A percentile compares a stretch with the other conserved stretches of the same genome.
Evolutionary conservation across 2,113 vertebrate genomes (phyloP).

Genomic region (Hippotragus niger): DNA sequence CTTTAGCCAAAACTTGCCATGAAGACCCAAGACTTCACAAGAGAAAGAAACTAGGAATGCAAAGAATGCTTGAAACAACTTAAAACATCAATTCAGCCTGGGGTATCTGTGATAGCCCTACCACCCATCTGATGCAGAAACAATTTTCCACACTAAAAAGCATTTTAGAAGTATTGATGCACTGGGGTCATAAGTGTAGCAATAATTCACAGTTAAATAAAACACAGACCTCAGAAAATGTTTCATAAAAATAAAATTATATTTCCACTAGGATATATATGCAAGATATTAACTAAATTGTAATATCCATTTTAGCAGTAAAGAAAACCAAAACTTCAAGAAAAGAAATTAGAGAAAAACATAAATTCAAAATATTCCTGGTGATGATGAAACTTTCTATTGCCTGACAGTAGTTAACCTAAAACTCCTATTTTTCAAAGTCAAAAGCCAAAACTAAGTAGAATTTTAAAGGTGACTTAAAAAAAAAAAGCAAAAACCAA

Average conservation of each 20-base stretch:
- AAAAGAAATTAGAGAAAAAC: neutral
- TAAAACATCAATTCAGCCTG: neutral
- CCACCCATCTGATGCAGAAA: neutral
- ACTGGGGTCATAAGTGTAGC: neutral
- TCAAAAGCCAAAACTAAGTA: neutral
- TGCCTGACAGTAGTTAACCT: neutral
- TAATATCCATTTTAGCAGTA: neutral
- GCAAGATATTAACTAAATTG: neutral
- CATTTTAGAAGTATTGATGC: neutral
- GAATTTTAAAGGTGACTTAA: neutral
- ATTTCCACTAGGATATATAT: neutral
- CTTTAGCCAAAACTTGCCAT: neutral
- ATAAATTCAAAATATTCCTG: neutral
- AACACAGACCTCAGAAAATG: neutral
- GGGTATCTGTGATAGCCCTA: neutral
- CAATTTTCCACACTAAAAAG: neutral
- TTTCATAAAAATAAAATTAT: neutral
- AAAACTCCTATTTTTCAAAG: neutral
- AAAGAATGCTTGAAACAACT: constrained; percentile 14
- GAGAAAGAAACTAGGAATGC: neutral
- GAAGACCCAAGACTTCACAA: neutral
- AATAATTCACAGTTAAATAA: neutral
- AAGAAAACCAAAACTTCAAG: constrained; percentile 5
- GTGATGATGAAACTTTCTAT: neutral
- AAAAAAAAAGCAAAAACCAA: neutral